Conservation (phyloP, 2,888 invertebrate species). For the Petrolisthes manimaculis region DNA sequence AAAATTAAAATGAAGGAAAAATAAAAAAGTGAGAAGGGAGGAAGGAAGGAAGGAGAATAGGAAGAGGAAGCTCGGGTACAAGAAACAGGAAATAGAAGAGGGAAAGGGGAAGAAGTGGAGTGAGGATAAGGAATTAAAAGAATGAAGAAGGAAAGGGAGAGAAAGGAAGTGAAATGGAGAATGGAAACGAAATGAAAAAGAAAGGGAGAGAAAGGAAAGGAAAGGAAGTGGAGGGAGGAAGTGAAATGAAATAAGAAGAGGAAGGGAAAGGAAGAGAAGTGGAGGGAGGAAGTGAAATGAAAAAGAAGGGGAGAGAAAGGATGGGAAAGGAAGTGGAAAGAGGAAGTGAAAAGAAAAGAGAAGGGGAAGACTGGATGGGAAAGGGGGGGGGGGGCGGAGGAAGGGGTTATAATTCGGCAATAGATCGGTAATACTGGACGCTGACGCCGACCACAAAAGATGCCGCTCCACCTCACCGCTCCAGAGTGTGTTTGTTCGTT, state of each 20-base stretch:
- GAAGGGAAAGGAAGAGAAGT: neutral
- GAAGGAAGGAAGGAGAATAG: neutral
- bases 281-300: neutral
- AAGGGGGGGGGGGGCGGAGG: neutral
- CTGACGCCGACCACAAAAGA: slow-evolving; percentile 13
- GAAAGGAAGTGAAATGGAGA: neutral
- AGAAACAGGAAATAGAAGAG: neutral
- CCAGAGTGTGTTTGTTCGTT: slow-evolving; percentile 34
- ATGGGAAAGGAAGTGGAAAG: neutral
- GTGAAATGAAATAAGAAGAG: neutral
- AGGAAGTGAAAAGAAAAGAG: neutral
- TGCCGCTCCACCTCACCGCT: slow-evolving; percentile 2
- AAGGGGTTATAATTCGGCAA: slow-evolving; percentile 17
- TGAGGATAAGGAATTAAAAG: neutral
- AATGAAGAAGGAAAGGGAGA: neutral
- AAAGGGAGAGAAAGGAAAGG: neutral
- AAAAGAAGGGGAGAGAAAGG: neutral
- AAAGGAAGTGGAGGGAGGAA: neutral
- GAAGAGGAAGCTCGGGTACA: neutral
- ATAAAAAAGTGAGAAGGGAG: neutral
- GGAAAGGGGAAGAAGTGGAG: neutral
- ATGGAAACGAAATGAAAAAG: neutral
- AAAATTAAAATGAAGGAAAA: neutral
- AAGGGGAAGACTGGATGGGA: neutral
- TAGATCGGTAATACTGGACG: slow-evolving; percentile 20